Base-by-base conservation (phyloP, 1,140 invertebrate species). In the Hypothenemus hampei region DNA sequence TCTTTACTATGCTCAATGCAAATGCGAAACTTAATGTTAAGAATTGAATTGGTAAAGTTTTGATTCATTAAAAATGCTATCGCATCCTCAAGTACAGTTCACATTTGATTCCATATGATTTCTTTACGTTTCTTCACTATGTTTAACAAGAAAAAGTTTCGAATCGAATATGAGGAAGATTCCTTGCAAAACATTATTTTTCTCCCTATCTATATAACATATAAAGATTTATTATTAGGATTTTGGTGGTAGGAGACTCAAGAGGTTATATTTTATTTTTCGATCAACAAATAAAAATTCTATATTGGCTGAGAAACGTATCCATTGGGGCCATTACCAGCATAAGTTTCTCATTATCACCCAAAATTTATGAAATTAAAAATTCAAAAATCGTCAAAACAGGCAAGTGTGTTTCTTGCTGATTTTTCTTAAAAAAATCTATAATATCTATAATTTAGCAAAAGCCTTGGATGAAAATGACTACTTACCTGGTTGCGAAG, bases 181-280 rank as follows among this genome's bases (percentile, higher is more conserved):
- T n/a, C n/a, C n/a, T n/a, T n/a, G n/a, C n/a, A n/a, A 7, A 13
- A 13, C 8, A 15, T 39, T 3, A 21, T 44, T 44, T 44, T 8
- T n/a, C n/a, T n/a, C 16, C n/a, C 7, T 33, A 11, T 15, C 1
- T 49, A 39, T 35, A 13, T 51, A 21, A 46, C 18, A 6, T 35
- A 24, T 7, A 49, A 5, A 37, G 19, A 20, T 37, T 40, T 26
- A 39, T 23, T 46, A 61, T 55, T 51, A 80, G 77, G 16, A 59
- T 73, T 4, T 62, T 81, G 21, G 73, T 75, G 8, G 77, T 72
- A 0, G 78, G 77, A 19, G 77, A 77, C 51, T 65, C 58, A 7
- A 59, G 36, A 23, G 80, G 79, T 0, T 67, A 75, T 8, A 69
- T 81, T 6, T 71, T 63, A 39, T 80, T 81, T 62, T 81, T 80